phyloP scores from a whole-genome alignment of 2,888 invertebrate species.

The Melangyna quadrimaculata region DNA sequence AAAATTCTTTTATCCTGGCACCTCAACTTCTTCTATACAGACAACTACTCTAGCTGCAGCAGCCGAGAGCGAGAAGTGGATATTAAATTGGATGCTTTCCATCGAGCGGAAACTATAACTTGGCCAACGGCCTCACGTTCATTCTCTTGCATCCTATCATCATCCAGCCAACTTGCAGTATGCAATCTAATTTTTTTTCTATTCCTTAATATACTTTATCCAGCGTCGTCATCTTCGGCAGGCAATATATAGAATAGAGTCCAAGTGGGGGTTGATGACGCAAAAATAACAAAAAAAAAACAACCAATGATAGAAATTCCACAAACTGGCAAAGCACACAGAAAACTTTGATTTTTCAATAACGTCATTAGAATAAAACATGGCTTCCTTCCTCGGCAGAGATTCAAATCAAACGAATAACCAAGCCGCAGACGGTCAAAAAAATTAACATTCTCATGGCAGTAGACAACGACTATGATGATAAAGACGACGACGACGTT shows the following conservation, averaged over 20 bases:
- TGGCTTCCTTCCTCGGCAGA: constrained; percentile 34
- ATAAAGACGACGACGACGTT: not conserved
- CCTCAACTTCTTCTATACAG: not conserved
- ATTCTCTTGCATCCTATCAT: constrained; percentile 5
- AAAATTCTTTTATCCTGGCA: constrained; percentile 43
- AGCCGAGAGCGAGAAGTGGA: constrained; percentile 16
- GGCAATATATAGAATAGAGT: constrained; percentile 12
- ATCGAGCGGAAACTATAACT: constrained; percentile 44
- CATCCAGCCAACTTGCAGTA: constrained; percentile 38
- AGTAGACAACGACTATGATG: not conserved
- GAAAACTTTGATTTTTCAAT: constrained; percentile 67
- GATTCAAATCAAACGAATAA: constrained; percentile 7
- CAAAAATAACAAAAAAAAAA: constrained; percentile 5
- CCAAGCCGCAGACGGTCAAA: constrained; percentile 27
- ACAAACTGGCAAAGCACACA: constrained; percentile 27
- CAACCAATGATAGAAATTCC: not conserved
- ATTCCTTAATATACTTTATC: not conserved
- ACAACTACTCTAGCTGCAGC: not conserved
- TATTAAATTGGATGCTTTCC: constrained; percentile 65
- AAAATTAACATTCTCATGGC: constrained; percentile 15
- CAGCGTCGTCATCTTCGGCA: constrained; percentile 18
- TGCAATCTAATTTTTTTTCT: constrained; percentile 2
- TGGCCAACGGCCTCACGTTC: constrained; percentile 33
- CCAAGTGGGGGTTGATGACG: not conserved
- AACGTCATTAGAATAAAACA: constrained; percentile 64